Evolutionary conservation across 1,140 invertebrate genomes (phyloP).

Genomic region (Cyclina sinensis): DNA sequence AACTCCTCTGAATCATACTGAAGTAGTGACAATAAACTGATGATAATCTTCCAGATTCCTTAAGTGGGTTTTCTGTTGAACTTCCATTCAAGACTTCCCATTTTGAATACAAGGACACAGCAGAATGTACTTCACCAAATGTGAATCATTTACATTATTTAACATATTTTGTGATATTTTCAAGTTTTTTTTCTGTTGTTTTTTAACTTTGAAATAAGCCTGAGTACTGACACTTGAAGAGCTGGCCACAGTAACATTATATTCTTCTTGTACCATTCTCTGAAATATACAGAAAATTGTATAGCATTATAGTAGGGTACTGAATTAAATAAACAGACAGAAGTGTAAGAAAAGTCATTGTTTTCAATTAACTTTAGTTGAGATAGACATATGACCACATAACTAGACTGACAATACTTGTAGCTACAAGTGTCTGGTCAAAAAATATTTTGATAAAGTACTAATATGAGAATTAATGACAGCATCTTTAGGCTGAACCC

Average conservation of each 20-base stretch:
- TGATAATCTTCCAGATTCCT: too few relatives aligned
- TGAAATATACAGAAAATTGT: constrained; percentile 68
- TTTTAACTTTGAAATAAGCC: not conserved
- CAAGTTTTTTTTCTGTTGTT: not conserved
- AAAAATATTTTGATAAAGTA: not conserved
- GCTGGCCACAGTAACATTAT: constrained; percentile 78
- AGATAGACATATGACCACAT: not conserved
- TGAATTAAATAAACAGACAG: not conserved
- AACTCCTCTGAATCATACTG: too few relatives aligned
- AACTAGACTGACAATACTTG: not conserved
- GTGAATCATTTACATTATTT: constrained; percentile 3
- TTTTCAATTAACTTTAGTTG: too few relatives aligned
- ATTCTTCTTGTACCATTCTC: constrained; percentile 83
- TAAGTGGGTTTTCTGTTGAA: too few relatives aligned
- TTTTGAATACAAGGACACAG: too few relatives aligned
- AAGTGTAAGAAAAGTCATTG: too few relatives aligned
- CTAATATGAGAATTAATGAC: too few relatives aligned
- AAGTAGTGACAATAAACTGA: too few relatives aligned
- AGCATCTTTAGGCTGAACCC: too few relatives aligned
- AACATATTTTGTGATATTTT: not conserved
- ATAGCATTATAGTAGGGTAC: not conserved
- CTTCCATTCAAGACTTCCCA: too few relatives aligned
- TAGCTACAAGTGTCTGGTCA: not conserved
- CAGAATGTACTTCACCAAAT: too few relatives aligned
- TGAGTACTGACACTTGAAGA: constrained; percentile 71